phyloP scores from a whole-genome alignment of 2,113 vertebrate species.

The Cyprinodon tularosa region DNA sequence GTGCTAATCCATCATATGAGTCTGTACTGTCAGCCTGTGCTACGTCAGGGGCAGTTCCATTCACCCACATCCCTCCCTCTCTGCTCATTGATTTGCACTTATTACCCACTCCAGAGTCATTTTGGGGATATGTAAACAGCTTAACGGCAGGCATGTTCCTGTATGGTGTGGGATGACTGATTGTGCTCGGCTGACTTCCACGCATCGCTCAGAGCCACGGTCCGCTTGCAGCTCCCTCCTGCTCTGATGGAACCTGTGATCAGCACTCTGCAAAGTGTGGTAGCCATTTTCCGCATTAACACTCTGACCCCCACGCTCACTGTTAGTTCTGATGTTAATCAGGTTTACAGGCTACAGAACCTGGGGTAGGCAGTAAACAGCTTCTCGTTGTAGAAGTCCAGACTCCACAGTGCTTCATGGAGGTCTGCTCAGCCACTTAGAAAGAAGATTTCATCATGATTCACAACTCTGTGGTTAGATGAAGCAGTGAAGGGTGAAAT shows the following conservation, averaged over 20 bases:
- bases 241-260: conserved; percentile 6
- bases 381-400: conserved; percentile 3
- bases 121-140: conserved; percentile 64
- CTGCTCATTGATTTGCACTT: conserved; percentile 57
- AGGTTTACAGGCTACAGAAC: conserved; percentile 36
- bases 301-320: conserved; percentile 49
- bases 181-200: conserved; percentile 42
- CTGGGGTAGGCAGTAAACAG: conserved; percentile 5
- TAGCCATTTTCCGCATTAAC: conserved; percentile 64
- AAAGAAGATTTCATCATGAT: conserved; percentile 37
- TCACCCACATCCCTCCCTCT: conserved; percentile 42
- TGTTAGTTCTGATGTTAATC: conserved; percentile 55
- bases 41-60: conserved; percentile 45
- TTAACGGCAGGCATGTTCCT: conserved; percentile 54
- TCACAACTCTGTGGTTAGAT: conserved; percentile 30
- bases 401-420: conserved; percentile 20
- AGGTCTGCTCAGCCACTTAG: conserved; percentile 28
- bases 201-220: conserved; percentile 6
- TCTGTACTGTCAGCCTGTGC: conserved; percentile 57
- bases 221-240: conserved; percentile 1
- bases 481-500: conserved; percentile 29
- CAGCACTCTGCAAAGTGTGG: conserved; percentile 47
- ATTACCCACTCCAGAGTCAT: conserved; percentile 62
- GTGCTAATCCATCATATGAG: conserved; percentile 65
- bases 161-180: conserved; percentile 45